Percentiles rank a stretch among this genome's conserved stretches.
These are phyloP conservation scores for Coptotermes formosanus DNA, from an alignment of 1,140 invertebrate species.

Conservation along the genomic window DNA sequence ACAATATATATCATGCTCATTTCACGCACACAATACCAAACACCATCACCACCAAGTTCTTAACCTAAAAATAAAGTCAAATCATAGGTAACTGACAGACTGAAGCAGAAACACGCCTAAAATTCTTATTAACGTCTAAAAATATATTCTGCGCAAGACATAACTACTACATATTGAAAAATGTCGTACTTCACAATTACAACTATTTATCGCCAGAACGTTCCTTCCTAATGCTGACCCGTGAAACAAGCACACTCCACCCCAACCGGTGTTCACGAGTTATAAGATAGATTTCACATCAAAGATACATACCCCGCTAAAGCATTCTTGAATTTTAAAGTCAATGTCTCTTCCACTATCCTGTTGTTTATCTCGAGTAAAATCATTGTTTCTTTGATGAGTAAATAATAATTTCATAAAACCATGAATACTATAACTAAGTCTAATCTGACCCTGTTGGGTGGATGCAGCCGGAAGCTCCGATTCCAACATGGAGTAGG, in stretches of 20 bases:
- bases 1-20: not conserved
- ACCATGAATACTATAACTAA: slow-evolving; percentile 32
- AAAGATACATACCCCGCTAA: slow-evolving; percentile 80
- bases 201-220: not conserved
- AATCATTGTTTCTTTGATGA: slow-evolving; percentile 73
- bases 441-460: slow-evolving; percentile 26
- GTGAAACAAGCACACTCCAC: not conserved
- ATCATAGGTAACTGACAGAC: no score
- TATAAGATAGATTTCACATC: not conserved
- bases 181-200: no score
- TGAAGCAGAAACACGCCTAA: no score
- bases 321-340: slow-evolving; percentile 93
- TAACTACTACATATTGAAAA: not conserved
- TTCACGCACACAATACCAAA: no score
- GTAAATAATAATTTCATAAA: slow-evolving; percentile 31
- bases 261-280: not conserved
- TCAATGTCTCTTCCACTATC: slow-evolving; percentile 94
- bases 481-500: slow-evolving; percentile 24
- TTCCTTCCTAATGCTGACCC: not conserved
- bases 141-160: not conserved
- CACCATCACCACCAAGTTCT: no score
- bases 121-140: no score
- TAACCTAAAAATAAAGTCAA: no score
- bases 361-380: slow-evolving; percentile 98
- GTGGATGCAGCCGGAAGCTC: slow-evolving; percentile 32